Evolutionary conservation across 2,888 invertebrate genomes (phyloP).

Genomic region (Cosmopolites sordidus): DNA sequence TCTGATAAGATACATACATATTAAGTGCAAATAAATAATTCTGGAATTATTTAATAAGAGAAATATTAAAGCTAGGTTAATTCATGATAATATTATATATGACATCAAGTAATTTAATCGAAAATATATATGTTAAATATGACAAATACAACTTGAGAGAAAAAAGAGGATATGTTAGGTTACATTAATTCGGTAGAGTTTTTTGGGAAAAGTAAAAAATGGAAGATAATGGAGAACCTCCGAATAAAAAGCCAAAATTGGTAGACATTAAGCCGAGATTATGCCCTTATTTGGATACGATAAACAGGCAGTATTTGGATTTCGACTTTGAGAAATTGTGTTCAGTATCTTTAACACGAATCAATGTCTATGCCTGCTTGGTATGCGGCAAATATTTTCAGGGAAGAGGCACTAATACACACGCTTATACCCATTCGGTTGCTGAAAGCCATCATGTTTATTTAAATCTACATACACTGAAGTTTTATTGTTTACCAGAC

Average conservation of each 20-base stretch:
- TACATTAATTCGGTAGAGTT: too few relatives aligned
- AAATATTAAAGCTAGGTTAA: too few relatives aligned
- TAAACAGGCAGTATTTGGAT: slow-evolving; percentile 92
- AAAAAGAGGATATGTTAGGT: too few relatives aligned
- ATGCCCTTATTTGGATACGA: slow-evolving; percentile 97
- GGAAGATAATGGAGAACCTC: slow-evolving; percentile 2
- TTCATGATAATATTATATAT: too few relatives aligned
- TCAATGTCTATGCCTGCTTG: slow-evolving; percentile 98
- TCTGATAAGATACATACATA: too few relatives aligned
- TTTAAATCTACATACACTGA: slow-evolving; percentile 90
- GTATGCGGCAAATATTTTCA: slow-evolving; percentile 99
- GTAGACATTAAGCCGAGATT: slow-evolving; percentile 42
- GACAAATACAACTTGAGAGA: neutral
- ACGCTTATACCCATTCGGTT: slow-evolving; percentile 98
- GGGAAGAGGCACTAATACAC: slow-evolving; percentile 95
- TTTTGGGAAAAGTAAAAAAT: too few relatives aligned
- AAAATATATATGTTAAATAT: neutral
- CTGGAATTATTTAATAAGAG: too few relatives aligned
- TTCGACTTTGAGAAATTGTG: slow-evolving; percentile 99
- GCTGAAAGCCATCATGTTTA: slow-evolving; percentile 98
- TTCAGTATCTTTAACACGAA: slow-evolving; percentile 94
- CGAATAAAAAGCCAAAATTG: slow-evolving; percentile 5
- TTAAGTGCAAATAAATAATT: too few relatives aligned
- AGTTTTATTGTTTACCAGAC: slow-evolving; percentile 98
- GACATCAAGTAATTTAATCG: too few relatives aligned